phyloP scores from a whole-genome alignment of 2,888 invertebrate genomes.

The Rugalucina vietnamica region DNA sequence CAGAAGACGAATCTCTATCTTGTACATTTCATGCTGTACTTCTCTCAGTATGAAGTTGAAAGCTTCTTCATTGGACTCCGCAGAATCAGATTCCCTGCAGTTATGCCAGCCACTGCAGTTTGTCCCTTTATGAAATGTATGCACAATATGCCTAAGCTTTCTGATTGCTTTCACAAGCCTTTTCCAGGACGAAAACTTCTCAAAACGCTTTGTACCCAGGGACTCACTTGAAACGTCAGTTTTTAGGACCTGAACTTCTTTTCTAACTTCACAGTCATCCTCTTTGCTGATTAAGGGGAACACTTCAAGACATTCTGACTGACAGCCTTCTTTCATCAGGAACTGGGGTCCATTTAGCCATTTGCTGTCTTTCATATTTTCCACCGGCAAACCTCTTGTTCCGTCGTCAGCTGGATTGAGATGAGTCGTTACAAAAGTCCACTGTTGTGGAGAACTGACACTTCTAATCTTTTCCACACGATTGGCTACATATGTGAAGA shows the following conservation, averaged over 20 bases:
- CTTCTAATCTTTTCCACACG: slow-evolving; percentile 45
- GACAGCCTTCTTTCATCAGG: neutral
- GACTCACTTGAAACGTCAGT: neutral
- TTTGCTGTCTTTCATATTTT: slow-evolving; percentile 23
- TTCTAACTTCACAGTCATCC: slow-evolving; percentile 33
- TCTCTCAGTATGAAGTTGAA: slow-evolving; percentile 18
- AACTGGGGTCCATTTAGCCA: slow-evolving; percentile 52
- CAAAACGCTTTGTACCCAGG: slow-evolving; percentile 33
- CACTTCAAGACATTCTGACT: neutral
- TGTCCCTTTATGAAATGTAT: slow-evolving; percentile 3
- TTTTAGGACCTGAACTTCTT: neutral
- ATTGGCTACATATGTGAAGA: slow-evolving; percentile 60
- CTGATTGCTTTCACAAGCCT: slow-evolving; percentile 5
- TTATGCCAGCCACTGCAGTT: slow-evolving; percentile 45
- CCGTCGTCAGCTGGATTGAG: slow-evolving; percentile 59
- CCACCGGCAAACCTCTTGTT: slow-evolving; percentile 36
- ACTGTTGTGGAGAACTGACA: slow-evolving; percentile 43
- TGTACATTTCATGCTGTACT: slow-evolving; percentile 28
- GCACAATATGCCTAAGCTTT: neutral
- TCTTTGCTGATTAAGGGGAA: slow-evolving; percentile 41
- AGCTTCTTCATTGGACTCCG: neutral
- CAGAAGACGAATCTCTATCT: neutral
- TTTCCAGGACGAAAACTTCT: slow-evolving; percentile 30
- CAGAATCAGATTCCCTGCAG: neutral
- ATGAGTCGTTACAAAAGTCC: slow-evolving; percentile 53